Evolutionary conservation across 2,113 vertebrate species (phyloP).

Genomic region (Catagonus wagneri): DNA sequence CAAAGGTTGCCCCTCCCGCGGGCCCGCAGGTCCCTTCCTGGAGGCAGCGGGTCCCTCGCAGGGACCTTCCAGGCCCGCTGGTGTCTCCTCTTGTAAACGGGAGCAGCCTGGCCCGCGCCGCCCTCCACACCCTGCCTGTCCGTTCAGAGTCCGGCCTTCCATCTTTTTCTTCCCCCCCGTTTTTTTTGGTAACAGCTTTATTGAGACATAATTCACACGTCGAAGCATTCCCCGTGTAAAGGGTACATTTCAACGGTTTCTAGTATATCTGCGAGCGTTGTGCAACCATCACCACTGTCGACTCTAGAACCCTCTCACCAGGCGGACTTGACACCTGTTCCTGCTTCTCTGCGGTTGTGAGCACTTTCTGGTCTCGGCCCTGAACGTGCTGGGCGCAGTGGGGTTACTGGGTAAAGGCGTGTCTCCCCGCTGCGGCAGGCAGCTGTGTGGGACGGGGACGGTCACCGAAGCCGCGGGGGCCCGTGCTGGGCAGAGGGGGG

Average conservation of each 20-base stretch:
- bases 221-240: not conserved
- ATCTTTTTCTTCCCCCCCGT: not conserved
- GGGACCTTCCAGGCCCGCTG: not conserved
- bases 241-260: rapidly evolving
- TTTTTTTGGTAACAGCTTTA: too few species aligned
- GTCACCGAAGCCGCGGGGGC: not conserved
- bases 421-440: not conserved
- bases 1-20: not conserved
- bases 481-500: not conserved
- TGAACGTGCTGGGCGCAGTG: rapidly evolving
- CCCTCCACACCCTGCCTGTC: not conserved
- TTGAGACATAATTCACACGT: not conserved
- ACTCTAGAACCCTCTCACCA: not conserved
- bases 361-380: not conserved
- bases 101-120: too few species aligned
- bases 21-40: not conserved
- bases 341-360: not conserved
- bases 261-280: rapidly evolving
- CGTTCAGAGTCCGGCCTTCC: not conserved
- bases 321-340: not conserved
- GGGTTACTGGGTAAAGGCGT: not conserved
- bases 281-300: not conserved
- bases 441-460: too few species aligned
- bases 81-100: too few species aligned
- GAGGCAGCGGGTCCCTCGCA: not conserved